These are phyloP conservation scores for Bergia sp. DNA, from an alignment of 92 coral and sea anemone species.

Conservation along the genomic window DNA sequence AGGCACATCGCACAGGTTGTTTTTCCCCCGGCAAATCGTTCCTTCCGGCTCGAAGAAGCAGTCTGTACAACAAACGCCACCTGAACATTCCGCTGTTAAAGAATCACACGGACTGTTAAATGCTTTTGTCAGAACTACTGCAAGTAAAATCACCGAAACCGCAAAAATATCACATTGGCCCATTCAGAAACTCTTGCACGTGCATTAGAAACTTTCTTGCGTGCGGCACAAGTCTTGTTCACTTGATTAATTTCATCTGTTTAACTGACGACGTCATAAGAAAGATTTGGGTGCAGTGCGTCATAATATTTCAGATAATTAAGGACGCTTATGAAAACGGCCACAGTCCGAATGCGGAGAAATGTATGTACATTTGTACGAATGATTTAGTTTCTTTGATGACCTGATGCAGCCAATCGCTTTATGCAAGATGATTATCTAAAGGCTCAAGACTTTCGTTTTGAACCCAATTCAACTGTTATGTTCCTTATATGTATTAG, in stretches of 20 bases:
- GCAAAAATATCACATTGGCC: not conserved
- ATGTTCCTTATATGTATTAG: too few species aligned
- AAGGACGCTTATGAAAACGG: too few species aligned
- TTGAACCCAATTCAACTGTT: too few species aligned
- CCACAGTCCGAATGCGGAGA: too few species aligned
- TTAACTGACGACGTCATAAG: constrained; percentile 16
- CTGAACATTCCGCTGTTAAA: constrained; percentile 22
- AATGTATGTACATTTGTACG: too few species aligned
- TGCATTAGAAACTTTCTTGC: not conserved
- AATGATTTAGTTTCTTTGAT: too few species aligned
- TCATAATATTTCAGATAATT: not conserved
- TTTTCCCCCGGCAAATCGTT: constrained; percentile 42
- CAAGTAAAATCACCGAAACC: not conserved
- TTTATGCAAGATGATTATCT: too few species aligned
- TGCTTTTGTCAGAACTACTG: not conserved
- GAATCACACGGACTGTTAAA: not conserved
- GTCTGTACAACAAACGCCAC: constrained; percentile 48
- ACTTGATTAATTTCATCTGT: not conserved
- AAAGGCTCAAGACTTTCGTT: too few species aligned
- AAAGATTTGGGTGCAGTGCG: not conserved
- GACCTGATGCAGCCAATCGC: too few species aligned
- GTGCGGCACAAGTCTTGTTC: not conserved
- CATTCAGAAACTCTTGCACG: constrained; percentile 17
- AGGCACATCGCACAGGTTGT: constrained; percentile 39
- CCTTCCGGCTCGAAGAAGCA: constrained; percentile 21